Conservation (phyloP, 2,113 vertebrate species). For the Myrmecobius fasciatus region DNA sequence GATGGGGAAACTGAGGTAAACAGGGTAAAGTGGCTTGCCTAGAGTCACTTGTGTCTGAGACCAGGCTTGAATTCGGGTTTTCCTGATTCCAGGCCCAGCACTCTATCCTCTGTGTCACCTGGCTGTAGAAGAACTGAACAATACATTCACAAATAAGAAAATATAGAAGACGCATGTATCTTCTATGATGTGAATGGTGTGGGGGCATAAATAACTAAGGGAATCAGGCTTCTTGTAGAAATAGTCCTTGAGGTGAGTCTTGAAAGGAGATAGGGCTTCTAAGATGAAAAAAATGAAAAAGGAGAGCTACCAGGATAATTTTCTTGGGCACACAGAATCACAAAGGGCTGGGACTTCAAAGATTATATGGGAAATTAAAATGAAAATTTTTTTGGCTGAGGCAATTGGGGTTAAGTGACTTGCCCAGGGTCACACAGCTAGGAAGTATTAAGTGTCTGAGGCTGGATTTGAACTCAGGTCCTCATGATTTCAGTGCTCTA, state of each 20-base stretch:
- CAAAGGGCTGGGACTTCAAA: neutral
- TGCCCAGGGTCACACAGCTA: too few relatives aligned
- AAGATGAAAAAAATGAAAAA: neutral
- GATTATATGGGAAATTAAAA: neutral
- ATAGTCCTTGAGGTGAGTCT: neutral
- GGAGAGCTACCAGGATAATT: neutral
- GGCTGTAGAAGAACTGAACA: neutral
- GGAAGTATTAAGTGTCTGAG: too few relatives aligned
- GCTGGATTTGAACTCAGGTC: too few relatives aligned
- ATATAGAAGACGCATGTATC: neutral
- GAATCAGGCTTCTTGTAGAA: neutral
- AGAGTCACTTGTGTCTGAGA: neutral
- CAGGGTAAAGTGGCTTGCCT: neutral
- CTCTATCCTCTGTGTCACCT: neutral
- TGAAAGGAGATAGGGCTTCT: neutral
- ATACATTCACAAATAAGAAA: neutral
- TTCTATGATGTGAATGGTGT: too few relatives aligned
- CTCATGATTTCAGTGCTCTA: too few relatives aligned
- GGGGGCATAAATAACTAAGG: neutral
- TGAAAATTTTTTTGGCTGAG: neutral
- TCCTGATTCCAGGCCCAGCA: neutral
- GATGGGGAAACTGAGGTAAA: neutral
- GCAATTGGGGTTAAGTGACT: too few relatives aligned
- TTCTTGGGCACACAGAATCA: neutral
- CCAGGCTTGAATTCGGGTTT: neutral